Percentiles rank a stretch among this genome's conserved stretches.
phyloP scores from a whole-genome alignment of 2,888 invertebrate genomes.

The Norana najaformis region DNA sequence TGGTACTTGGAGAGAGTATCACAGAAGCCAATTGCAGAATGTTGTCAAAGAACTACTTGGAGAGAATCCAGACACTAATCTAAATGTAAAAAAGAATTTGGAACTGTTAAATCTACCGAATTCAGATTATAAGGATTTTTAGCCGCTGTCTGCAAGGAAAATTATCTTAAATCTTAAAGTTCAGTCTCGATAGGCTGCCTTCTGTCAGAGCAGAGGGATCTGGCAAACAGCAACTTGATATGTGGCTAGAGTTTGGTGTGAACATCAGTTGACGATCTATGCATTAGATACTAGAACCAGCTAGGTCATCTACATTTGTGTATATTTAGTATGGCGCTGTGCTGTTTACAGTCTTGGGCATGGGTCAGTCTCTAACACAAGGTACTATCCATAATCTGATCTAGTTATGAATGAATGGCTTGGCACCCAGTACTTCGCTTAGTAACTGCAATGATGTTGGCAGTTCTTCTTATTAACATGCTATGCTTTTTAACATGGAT shows the following conservation, averaged over 20 bases:
- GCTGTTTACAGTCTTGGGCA: slow-evolving; percentile 7
- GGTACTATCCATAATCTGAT: background rate
- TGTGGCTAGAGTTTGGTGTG: background rate
- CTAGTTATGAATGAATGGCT: background rate
- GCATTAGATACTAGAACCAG: too few relatives aligned
- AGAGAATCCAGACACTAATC: background rate
- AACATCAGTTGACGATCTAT: background rate
- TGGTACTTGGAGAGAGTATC: too few relatives aligned
- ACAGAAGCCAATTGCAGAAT: too few relatives aligned
- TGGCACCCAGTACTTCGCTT: background rate
- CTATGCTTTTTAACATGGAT: background rate
- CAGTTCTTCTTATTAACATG: background rate
- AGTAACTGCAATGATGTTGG: background rate
- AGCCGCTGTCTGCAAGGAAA: background rate
- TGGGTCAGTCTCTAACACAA: background rate
- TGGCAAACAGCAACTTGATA: background rate
- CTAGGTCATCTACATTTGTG: background rate
- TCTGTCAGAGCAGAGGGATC: background rate
- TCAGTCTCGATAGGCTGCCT: background rate
- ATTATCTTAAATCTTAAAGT: background rate
- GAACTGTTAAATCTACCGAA: background rate
- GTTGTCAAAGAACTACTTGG: background rate
- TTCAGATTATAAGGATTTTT: background rate
- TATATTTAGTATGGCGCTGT: background rate
- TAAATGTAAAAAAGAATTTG: background rate